A percentile compares a stretch with the other conserved stretches of the same genome.
These are phyloP conservation scores for Pollachius pollachius DNA, from an alignment of 2,113 vertebrate genomes.

Conservation along the genomic window DNA sequence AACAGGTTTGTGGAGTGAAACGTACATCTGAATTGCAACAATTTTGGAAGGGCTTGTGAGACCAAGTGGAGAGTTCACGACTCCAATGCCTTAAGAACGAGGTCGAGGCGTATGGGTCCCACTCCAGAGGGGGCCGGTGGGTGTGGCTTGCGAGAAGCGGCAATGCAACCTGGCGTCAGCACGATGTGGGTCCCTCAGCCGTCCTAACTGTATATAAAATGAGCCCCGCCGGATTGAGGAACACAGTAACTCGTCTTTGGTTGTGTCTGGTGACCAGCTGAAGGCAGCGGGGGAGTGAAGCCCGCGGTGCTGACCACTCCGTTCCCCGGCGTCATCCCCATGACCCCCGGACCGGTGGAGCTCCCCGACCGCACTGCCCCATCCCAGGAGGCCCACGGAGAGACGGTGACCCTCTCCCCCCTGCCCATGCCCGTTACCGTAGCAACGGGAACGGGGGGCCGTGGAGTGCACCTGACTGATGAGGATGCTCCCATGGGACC, in stretches of 20 bases:
- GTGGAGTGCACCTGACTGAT: constrained; percentile 6
- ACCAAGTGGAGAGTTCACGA: too few species aligned
- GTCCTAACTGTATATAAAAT: not conserved
- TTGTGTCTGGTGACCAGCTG: constrained; percentile 31
- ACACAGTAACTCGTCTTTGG: not conserved
- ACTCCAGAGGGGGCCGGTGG: too few species aligned
- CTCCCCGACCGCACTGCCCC: constrained; percentile 54
- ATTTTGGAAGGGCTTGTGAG: too few species aligned
- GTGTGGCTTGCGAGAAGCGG: too few species aligned
- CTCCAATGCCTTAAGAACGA: too few species aligned
- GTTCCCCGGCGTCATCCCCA: constrained; percentile 69
- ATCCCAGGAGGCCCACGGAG: constrained; percentile 72
- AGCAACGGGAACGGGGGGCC: constrained; percentile 14
- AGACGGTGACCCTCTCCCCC: constrained; percentile 73
- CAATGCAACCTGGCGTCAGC: too few species aligned
- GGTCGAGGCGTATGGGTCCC: too few species aligned
- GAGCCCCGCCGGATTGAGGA: not conserved
- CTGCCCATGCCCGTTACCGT: constrained; percentile 26
- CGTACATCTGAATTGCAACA: too few species aligned
- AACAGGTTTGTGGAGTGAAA: too few species aligned
- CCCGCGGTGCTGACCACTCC: constrained; percentile 42
- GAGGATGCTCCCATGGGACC: constrained; percentile 10
- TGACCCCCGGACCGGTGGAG: constrained; percentile 63
- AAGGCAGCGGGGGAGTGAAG: constrained; percentile 30
- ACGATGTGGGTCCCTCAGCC: too few species aligned